These are phyloP conservation scores for Alexandromys fortis DNA, from an alignment of 2,113 vertebrate species.

Conservation along the genomic window DNA sequence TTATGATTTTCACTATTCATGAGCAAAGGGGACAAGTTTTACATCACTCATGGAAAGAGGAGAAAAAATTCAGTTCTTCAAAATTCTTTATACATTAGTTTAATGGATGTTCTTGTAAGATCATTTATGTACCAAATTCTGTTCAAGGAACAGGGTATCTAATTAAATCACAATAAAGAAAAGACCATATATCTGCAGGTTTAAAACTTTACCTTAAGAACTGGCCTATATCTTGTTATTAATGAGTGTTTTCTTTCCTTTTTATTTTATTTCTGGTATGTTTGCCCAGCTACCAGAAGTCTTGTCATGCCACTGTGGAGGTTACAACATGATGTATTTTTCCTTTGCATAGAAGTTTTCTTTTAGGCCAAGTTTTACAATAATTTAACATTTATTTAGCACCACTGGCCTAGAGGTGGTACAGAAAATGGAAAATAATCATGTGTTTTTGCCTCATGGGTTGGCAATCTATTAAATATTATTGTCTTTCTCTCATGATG, in stretches of 20 bases:
- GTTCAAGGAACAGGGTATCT: neutral
- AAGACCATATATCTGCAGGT: neutral
- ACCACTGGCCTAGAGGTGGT: neutral
- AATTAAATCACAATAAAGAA: neutral
- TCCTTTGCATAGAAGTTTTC: neutral
- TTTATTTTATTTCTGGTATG: constrained; percentile 15
- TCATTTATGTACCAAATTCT: neutral
- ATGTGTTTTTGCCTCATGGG: constrained; percentile 22
- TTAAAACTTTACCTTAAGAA: neutral
- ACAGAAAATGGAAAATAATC: constrained; percentile 53
- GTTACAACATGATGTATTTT: constrained; percentile 40
- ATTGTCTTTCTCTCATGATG: constrained; percentile 14
- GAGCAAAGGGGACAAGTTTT: neutral
- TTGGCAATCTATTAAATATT: constrained; percentile 56
- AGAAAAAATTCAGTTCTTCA: neutral
- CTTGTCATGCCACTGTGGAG: neutral
- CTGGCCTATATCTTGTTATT: neutral
- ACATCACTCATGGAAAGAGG: neutral
- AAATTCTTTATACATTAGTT: constrained; percentile 30
- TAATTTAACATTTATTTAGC: constrained; percentile 70
- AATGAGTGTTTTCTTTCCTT: neutral
- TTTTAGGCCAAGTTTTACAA: constrained; percentile 57
- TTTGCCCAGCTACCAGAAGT: constrained; percentile 3
- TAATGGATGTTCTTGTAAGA: neutral
- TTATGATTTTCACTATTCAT: neutral